Base-by-base conservation (phyloP, 2,888 invertebrate species). In the Emmelina monodactyla region DNA sequence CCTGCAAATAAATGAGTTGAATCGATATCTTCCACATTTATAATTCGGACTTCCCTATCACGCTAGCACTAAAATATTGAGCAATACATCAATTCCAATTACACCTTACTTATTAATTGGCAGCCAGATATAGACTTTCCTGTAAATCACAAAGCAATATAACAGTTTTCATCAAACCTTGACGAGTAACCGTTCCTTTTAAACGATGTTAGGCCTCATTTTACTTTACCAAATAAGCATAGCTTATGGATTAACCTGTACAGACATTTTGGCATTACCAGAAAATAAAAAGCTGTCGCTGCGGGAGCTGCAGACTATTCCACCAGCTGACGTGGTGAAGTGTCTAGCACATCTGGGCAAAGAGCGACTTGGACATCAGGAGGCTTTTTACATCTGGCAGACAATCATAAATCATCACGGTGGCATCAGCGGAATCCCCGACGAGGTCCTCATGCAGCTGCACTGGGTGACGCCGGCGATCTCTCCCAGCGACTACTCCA, bases 401-500 rank as follows among this genome's bases (percentile, higher is more conserved):
- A 44, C 62, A 0, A 50, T 81, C 2, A 43, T 65, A n/a, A 42
- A 45, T 5, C 51, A 52, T 31, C 61, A 70, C 40, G 66, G 55
- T 1, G 70, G 68, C 3, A 54, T 66, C 7, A 43, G 44, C 2
- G 62, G 66, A 28, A 61, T 83, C 19, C 82, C 83, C 1, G 73
- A 80, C 9, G 62, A 61, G 1, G 53, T 62, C 2, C 51, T 83
- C 2, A 60, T 54, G 41, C 43, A 50, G 7, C 61, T 83, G 1
- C 75, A 73, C 38, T 82, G 82, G 80, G 60, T 82, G 3, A 67
- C 75, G 0, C 51, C 62, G 1, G 83, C 80, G 0, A 62, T 85
- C 12, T 59, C 65, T 1, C 59, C 71, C 0, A 64, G 71, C 7
- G 82, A 85, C 16, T 75, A 83, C 32, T 43, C 44, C 2, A 84